These are phyloP conservation scores for Apogon talboti DNA, from an alignment of 2,797 vertebrate species.

Conservation along the genomic window DNA sequence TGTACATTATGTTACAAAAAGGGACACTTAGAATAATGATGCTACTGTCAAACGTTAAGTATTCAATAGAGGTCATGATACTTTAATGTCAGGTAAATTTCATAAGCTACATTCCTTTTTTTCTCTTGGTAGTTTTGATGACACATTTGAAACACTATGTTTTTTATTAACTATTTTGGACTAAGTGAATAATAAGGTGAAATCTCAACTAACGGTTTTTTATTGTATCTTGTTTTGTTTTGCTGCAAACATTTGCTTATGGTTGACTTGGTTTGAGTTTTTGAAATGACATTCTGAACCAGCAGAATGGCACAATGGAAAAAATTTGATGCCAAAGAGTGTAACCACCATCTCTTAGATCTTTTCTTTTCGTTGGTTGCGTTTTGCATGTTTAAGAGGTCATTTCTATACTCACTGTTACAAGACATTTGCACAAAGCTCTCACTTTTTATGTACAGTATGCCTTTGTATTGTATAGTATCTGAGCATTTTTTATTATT, in stretches of 20 bases:
- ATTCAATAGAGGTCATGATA: constrained; percentile 42
- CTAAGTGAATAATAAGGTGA: constrained; percentile 12
- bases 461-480: constrained; percentile 77
- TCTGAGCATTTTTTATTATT: constrained; percentile 78
- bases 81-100: constrained; percentile 29
- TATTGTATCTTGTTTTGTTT: constrained; percentile 25
- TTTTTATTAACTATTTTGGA: constrained; percentile 4
- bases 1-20: constrained; percentile 46
- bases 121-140: background rate
- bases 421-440: constrained; percentile 73
- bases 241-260: constrained; percentile 23
- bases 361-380: constrained; percentile 55
- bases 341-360: constrained; percentile 60
- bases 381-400: constrained; percentile 38
- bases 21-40: constrained; percentile 36
- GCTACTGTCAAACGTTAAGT: constrained; percentile 35
- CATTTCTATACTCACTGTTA: constrained; percentile 55
- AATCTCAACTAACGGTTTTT: constrained; percentile 3
- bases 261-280: constrained; percentile 28
- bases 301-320: constrained; percentile 53
- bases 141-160: background rate
- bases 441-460: constrained; percentile 73
- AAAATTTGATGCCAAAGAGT: constrained; percentile 81
- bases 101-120: constrained; percentile 35
- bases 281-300: constrained; percentile 55